Base-by-base conservation (phyloP, 1,140 invertebrate genomes). In the Bombus waltoni region DNA sequence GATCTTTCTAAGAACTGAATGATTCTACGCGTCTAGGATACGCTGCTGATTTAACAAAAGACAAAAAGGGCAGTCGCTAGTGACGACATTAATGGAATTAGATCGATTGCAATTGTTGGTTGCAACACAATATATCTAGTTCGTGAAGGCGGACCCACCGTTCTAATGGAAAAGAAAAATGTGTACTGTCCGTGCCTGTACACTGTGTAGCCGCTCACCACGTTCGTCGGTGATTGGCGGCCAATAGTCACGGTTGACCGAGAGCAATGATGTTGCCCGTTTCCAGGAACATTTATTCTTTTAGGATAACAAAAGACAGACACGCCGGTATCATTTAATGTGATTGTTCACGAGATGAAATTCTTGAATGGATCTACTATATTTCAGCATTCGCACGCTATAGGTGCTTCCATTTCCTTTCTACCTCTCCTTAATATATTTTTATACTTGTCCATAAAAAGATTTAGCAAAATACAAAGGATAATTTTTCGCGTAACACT, bases 191-290 rank as follows among this genome's bases (percentile, higher is more conserved):
- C 88, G 78, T 87, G 87, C 82, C 72, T 92, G 11, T 40, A 62
- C 53, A n/a, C 15, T 62, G 65, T 38, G 65, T 25, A 89, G 85
- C 91, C 76, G 78, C 74, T 86, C 88, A 79, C 77, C 47, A 79
- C 47, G 75, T 87, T 80, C 42, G 80, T 71, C 70, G 68, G 90
- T 83, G 90, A 91, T 92, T 91, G 83, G 91, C 91, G 91, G 85
- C 88, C 90, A 93, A 91, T 90, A 83, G 91, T 92, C 87, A 92
- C 85, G 92, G 83, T 90, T 91, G 90, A 92, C 74, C 89, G 87
- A 91, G 75, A 73, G 81, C 76, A 83, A 83, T 83, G 77, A 88
- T 44, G 62, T 66, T 86, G n/a, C 79, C 70, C n/a, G 73, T 82
- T 88, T 47, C 53, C 75, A 68, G 40, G 25, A 82, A 78, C 53